Conservation (phyloP, 2,888 invertebrate species). For the Conistra vaccinii region DNA sequence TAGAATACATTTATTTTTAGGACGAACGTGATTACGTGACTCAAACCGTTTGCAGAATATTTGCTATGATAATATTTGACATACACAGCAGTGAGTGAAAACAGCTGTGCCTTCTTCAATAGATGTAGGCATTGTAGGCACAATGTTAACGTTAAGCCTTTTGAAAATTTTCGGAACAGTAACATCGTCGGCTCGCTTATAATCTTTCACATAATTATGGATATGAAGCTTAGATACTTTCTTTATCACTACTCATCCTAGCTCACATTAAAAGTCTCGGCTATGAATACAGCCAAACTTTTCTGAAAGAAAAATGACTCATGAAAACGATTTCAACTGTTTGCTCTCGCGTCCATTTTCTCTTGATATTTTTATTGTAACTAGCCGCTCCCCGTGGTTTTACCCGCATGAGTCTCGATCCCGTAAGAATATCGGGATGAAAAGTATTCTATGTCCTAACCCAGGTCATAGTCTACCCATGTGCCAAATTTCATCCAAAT, state of each 20-base stretch:
- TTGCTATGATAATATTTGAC: conserved; percentile 35
- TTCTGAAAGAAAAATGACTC: not conserved
- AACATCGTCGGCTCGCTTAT: not conserved
- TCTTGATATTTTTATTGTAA: too few relatives aligned
- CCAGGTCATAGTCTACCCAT: too few relatives aligned
- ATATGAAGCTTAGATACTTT: not conserved
- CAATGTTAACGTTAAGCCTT: conserved; percentile 13
- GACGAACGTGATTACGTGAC: conserved; percentile 38
- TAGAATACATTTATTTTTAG: conserved; percentile 29
- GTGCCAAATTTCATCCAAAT: too few relatives aligned
- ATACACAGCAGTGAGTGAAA: conserved; percentile 13
- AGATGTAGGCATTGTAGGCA: conserved; percentile 1
- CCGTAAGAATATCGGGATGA: too few relatives aligned
- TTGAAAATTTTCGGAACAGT: conserved; percentile 2
- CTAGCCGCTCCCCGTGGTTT: too few relatives aligned
- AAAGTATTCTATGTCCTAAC: too few relatives aligned
- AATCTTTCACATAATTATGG: not conserved
- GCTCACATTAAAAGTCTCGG: not conserved
- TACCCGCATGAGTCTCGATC: too few relatives aligned
- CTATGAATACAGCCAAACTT: not conserved
- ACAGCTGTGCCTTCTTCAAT: conserved; percentile 27
- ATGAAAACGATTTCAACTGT: not conserved
- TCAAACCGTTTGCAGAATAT: conserved; percentile 34
- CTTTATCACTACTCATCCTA: not conserved
- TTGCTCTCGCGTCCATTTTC: not conserved